These are phyloP conservation scores for Whitmania pigra DNA, from an alignment of 1,140 invertebrate genomes.

Conservation along the genomic window DNA sequence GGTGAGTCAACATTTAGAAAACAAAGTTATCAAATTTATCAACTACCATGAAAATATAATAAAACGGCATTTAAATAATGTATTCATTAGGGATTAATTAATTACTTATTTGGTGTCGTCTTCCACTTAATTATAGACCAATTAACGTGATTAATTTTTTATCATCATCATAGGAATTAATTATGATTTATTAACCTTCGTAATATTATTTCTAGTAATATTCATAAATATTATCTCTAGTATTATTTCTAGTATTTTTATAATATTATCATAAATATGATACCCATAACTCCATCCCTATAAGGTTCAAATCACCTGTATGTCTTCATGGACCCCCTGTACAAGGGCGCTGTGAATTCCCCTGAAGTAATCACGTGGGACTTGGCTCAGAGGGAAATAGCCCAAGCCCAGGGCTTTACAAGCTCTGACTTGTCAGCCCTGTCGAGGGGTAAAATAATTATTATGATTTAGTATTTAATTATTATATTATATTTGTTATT, in stretches of 20 bases:
- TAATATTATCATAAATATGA: no score
- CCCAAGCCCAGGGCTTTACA: slow-evolving; percentile 42
- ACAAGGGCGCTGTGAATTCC: slow-evolving; percentile 27
- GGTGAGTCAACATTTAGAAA: slow-evolving; percentile 30
- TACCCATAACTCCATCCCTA: not conserved
- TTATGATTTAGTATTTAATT: not conserved
- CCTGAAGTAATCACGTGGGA: slow-evolving; percentile 40
- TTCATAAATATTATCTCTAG: no score
- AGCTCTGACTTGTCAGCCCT: slow-evolving; percentile 29
- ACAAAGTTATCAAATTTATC: not conserved
- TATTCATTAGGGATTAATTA: no score
- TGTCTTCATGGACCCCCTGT: slow-evolving; percentile 38
- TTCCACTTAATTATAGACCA: no score
- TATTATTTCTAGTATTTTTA: no score
- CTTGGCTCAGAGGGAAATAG: slow-evolving; percentile 44
- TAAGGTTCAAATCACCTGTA: slow-evolving; percentile 44
- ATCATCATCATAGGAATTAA: no score
- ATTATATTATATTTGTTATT: no score
- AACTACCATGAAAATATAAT: no score
- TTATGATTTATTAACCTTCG: not conserved
- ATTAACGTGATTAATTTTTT: no score
- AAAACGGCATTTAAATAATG: no score
- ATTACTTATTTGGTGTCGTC: no score
- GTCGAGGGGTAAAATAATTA: slow-evolving; percentile 34
- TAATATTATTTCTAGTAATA: no score